Conservation (phyloP, 2,888 invertebrate species). For the Athripsodes cinereus region DNA sequence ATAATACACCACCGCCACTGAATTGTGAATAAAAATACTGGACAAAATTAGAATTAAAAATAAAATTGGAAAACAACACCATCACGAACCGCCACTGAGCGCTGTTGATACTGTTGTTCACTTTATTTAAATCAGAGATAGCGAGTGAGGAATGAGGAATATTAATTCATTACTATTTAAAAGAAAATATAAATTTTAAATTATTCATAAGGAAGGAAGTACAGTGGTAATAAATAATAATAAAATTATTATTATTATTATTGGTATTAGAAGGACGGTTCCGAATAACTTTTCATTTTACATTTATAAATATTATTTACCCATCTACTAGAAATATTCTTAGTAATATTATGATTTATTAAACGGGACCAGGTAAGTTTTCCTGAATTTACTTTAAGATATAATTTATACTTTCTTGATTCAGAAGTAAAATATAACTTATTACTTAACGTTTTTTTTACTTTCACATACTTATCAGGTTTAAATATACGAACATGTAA, state of each 20-base stretch:
- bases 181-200: not conserved
- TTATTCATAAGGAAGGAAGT: not conserved
- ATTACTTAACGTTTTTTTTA: no score
- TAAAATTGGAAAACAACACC: not conserved
- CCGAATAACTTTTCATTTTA: not conserved
- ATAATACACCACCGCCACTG: no score
- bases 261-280: not conserved
- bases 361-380: not conserved
- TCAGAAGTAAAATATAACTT: no score
- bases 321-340: no score
- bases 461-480: no score
- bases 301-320: not conserved
- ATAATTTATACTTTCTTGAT: no score
- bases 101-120: no score
- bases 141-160: no score
- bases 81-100: not conserved
- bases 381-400: not conserved
- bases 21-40: no score
- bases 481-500: no score
- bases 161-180: not conserved
- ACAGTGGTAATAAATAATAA: not conserved
- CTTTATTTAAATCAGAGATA: not conserved
- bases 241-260: not conserved
- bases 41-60: no score
- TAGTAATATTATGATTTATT: not conserved